These are phyloP conservation scores for Acleris sparsana DNA, from an alignment of 2,888 invertebrate genomes.

Conservation along the genomic window DNA sequence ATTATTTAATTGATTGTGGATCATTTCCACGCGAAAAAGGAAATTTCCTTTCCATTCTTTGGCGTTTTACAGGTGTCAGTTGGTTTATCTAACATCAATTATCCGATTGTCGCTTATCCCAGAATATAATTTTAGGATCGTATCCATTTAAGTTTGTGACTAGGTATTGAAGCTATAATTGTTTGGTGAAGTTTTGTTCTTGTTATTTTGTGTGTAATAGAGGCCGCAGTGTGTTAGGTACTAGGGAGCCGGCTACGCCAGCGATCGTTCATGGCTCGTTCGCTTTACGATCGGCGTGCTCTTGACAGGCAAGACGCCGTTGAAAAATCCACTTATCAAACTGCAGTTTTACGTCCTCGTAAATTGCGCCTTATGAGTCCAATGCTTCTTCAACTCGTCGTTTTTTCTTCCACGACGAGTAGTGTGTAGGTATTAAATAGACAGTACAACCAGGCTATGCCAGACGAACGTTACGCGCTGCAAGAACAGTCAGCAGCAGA, in stretches of 20 bases:
- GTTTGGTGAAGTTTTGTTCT: no score
- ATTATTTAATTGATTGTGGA: no score
- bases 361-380: conserved; percentile 71
- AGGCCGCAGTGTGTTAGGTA: no score
- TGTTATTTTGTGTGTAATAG: no score
- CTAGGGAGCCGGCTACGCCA: conserved; percentile 38
- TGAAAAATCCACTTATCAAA: conserved; percentile 69
- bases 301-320: conserved; percentile 50
- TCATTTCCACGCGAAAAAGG: no score
- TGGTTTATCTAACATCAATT: no score
- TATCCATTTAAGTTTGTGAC: no score
- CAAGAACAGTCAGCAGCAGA: background rate
- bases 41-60: no score
- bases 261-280: conserved; percentile 43
- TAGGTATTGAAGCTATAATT: no score
- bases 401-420: conserved; percentile 13
- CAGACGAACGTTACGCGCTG: background rate
- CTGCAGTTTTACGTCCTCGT: conserved; percentile 68
- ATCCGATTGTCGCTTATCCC: no score
- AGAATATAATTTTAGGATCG: no score
- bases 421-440: background rate
- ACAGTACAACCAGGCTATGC: background rate
- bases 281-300: conserved; percentile 55
- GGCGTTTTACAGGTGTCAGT: no score
- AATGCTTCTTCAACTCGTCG: conserved; percentile 62